A percentile compares a stretch with the other conserved stretches of the same genome.
These are phyloP conservation scores for Conus ventricosus DNA, from an alignment of 1,140 invertebrate species.

Conservation along the genomic window DNA sequence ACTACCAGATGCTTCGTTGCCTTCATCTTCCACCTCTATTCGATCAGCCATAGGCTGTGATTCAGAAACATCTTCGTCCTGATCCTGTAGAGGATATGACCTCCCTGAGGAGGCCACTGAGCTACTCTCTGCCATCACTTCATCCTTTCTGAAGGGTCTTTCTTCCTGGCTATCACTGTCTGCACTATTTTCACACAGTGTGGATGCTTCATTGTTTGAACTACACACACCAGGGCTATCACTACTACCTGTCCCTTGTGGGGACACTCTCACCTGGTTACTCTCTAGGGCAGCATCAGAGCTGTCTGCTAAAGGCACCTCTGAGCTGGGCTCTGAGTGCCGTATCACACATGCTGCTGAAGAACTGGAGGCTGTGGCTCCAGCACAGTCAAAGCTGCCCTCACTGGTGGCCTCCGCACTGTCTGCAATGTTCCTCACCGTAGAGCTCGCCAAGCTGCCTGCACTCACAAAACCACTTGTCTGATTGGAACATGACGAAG, in stretches of 20 bases:
- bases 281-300: conserved; percentile 18
- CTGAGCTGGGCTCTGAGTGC: neutral
- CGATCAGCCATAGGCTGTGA: neutral
- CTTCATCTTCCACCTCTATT: conserved; percentile 19
- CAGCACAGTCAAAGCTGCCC: neutral
- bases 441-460: neutral
- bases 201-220: conserved; percentile 28
- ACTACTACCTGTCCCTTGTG: neutral
- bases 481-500: neutral
- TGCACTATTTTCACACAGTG: conserved; percentile 7
- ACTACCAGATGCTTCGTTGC: conserved; percentile 30
- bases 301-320: conserved; percentile 24
- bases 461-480: neutral
- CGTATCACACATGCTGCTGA: neutral
- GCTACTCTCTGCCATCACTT: conserved; percentile 23
- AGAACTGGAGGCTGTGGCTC: neutral
- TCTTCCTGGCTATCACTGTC: conserved; percentile 3
- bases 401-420: neutral
- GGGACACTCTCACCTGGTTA: neutral
- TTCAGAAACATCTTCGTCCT: conserved; percentile 26
- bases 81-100: neutral
- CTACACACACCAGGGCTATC: conserved; percentile 24
- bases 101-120: neutral
- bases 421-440: neutral
- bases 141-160: neutral